Evolutionary conservation across 2,113 vertebrate genomes (phyloP).

Genomic region (Nannobrachium achirus): DNA sequence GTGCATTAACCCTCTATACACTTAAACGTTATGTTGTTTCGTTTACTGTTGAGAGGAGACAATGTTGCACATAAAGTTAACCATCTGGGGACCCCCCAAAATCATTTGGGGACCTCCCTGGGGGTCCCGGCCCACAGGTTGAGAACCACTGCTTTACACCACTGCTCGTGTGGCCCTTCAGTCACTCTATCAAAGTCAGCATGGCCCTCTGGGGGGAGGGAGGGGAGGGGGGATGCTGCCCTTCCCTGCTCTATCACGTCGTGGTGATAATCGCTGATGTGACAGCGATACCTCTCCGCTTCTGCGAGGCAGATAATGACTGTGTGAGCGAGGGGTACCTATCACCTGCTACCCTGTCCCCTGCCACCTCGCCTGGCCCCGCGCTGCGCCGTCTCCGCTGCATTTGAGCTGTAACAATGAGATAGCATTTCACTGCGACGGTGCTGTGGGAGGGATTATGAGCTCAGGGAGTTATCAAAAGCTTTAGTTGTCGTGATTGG

Average conservation of each 20-base stretch:
- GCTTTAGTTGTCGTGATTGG: conserved; percentile 74
- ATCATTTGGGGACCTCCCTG: no score
- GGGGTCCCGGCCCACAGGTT: no score
- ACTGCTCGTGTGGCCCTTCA: no score
- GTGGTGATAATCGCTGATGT: conserved; percentile 7
- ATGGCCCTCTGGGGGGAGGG: no score
- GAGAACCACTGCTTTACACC: no score
- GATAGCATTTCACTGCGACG: conserved; percentile 75
- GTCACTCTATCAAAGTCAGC: no score
- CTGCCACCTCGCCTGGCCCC: neutral
- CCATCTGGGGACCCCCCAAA: no score
- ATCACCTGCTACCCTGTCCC: conserved; percentile 9
- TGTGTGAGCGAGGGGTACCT: neutral
- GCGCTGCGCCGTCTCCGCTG: conserved; percentile 37
- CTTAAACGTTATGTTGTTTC: no score
- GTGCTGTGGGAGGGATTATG: conserved; percentile 72
- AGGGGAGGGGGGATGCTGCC: neutral
- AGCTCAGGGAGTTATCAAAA: conserved; percentile 80
- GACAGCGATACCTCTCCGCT: neutral
- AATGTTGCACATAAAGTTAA: no score
- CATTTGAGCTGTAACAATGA: conserved; percentile 71
- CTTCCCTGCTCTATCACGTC: conserved; percentile 12
- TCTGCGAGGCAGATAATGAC: conserved; percentile 5
- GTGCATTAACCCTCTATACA: no score
- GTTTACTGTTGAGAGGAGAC: no score